Base-by-base conservation (phyloP, 2,888 invertebrate species). In the Oscheius myriophilus region DNA sequence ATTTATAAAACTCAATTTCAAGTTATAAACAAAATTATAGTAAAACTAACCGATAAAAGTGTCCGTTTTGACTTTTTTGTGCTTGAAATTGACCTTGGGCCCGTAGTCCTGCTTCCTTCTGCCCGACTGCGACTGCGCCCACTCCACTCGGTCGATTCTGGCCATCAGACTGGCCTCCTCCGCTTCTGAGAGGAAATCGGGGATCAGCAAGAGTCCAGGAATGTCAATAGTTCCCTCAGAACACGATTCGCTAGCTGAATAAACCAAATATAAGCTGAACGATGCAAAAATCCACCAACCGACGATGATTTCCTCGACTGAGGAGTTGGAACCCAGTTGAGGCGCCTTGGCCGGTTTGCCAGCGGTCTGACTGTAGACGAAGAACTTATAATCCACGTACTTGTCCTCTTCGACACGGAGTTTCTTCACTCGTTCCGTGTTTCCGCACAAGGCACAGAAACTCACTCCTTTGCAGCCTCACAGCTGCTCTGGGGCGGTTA, bases 31-130 rank as follows among this genome's bases (percentile, higher is more conserved):
- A 2, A 67, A 23, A 62, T 33, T 61, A 39, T 16, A 39, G 33
- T n/a, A n/a, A n/a, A 16, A 46, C 25, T 53, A 45, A 72, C 74
- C 83, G 18, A 69, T 43, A 55, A 84, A 85, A 21, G 72, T 70
- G 23, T 76, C 75, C 11, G 72, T 74, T 64, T 83, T 85, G 39
- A 85, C 80, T 87, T 93, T 95, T 81, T 91, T 91, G 87, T 93
- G 94, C 87, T 96, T 97, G 87, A 99, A 98, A 88, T 98, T 98
- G 12, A 96, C 95, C 89, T 96, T 96, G 0, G 98, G 98, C 0
- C 98, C 98, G 88, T 92, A 97, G 88, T 98, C 98, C 91, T 96
- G 96, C 87, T 98, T 98, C 69, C 94, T 90, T 63, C 97, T 90
- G 0, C 97, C 97, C 87, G 82, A 96, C 87, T 97, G 97, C 0